phyloP scores from a whole-genome alignment of 2,797 vertebrate species.

The Premnoplex brunnescens region DNA sequence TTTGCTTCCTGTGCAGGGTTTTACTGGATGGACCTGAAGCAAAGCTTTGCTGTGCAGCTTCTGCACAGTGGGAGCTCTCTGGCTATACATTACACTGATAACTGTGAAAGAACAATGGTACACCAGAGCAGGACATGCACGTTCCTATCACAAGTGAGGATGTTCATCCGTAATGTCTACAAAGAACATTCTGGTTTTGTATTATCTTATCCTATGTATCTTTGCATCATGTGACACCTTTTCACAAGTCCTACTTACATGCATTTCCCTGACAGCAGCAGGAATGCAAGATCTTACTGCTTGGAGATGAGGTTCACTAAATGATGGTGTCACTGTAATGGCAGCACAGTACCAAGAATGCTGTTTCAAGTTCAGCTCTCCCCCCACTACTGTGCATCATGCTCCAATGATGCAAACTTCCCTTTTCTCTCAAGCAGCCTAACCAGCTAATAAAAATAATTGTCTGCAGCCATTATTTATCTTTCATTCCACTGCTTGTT shows the following conservation, averaged over 20 bases:
- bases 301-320: not conserved
- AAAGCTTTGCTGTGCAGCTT: not conserved
- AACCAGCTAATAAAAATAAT: constrained; percentile 2
- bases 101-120: not conserved
- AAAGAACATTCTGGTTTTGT: not conserved
- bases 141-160: not conserved
- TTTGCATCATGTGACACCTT: not conserved
- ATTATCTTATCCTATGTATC: not conserved
- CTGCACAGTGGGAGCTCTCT: not conserved
- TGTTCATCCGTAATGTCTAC: not conserved
- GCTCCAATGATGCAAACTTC: not conserved
- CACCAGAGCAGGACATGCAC: not conserved
- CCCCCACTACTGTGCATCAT: not conserved
- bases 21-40: not conserved
- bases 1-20: not conserved
- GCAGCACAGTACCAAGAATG: not conserved
- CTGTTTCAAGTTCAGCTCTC: not conserved
- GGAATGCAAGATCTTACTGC: not conserved
- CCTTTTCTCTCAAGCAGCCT: not conserved
- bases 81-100: not conserved
- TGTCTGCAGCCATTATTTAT: not conserved
- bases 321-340: not conserved
- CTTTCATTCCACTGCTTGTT: constrained; percentile 1
- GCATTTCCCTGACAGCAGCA: not conserved
- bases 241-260: not conserved